A percentile compares a stretch with the other conserved stretches of the same genome.
phyloP scores from a whole-genome alignment of 2,888 invertebrate species.

The Dorcus parallelipipedus region DNA sequence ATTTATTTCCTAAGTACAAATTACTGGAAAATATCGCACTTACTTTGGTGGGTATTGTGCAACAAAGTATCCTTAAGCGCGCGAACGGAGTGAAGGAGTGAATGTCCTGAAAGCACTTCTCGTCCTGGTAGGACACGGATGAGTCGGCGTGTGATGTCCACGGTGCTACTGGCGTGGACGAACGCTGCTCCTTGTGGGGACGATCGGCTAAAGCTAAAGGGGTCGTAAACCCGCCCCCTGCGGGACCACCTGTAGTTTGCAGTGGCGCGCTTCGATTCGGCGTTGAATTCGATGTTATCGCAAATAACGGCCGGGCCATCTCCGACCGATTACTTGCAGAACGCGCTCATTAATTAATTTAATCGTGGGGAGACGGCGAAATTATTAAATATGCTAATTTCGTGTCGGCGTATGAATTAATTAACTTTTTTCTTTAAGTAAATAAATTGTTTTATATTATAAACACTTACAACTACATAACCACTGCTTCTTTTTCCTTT shows the following conservation, averaged over 20 bases:
- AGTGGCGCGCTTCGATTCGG: conserved; percentile 17
- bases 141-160: conserved; percentile 25
- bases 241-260: conserved; percentile 26
- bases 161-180: conserved; percentile 29
- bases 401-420: neutral
- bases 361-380: conserved; percentile 4
- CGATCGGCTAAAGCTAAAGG: conserved; percentile 26
- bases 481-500: no score
- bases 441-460: no score
- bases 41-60: neutral
- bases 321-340: conserved; percentile 9
- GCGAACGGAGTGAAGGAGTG: neutral
- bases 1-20: neutral
- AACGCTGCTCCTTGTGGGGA: conserved; percentile 26
- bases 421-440: no score
- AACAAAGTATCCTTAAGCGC: neutral
- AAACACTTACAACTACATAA: no score
- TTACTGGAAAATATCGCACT: neutral
- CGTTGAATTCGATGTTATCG: conserved; percentile 17
- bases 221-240: conserved; percentile 31
- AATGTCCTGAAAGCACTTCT: conserved; percentile 6
- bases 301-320: conserved; percentile 15
- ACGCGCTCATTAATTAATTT: conserved; percentile 8
- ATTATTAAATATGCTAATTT: conserved; percentile 8
- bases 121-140: conserved; percentile 20